Base-by-base conservation (phyloP, 1,140 invertebrate species). In the Doryteuthis pealeii region DNA sequence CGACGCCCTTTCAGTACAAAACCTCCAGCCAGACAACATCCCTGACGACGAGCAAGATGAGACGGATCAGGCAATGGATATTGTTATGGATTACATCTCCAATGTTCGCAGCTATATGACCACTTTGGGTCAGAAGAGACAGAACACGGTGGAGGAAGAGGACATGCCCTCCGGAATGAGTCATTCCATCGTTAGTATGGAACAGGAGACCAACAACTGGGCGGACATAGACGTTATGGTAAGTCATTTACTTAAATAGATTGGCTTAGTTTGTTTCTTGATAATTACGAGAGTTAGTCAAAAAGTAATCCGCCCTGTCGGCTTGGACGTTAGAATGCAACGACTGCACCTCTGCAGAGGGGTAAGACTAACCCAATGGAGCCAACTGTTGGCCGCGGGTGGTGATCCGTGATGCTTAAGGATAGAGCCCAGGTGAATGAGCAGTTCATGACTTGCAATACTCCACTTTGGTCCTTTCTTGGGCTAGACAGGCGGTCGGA, bases 11-110 rank as follows among this genome's bases (percentile, higher is more conserved):
- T 67, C 69, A 33, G 66, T 80, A 2, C 69, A 58, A 14, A 72
- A 77, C 28, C 65, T 62, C 45, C 26, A 67, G 10, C 74, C 72
- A n/a, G 30, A 68, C 10, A 71, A 71, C 12, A 73, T 75, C 6
- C 45, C 43, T 2, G 32, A 73, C 33, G 76, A 79, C 33, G 74
- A 75, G 45, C 75, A 70, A 18, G 77, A 81, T 30, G 14, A 74
- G 31, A 33, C 76, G 33, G 69, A 74, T 22, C 14, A 68, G 22
- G 35, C 67, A 8, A 71, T 75, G 67, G 79, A 82, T 5, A 73
- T 78, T 40, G 66, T 85, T 28, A 68, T 82, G 54, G 74, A 77
- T 6, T 77, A 80, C 54, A 83, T 83, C 31, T 72, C 78, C 40
- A 73, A 79, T 15, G 66, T 79, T 2, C 74, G 83, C 43, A 43